Base-by-base conservation (phyloP, 2,113 vertebrate species). In the Stegastes partitus region DNA sequence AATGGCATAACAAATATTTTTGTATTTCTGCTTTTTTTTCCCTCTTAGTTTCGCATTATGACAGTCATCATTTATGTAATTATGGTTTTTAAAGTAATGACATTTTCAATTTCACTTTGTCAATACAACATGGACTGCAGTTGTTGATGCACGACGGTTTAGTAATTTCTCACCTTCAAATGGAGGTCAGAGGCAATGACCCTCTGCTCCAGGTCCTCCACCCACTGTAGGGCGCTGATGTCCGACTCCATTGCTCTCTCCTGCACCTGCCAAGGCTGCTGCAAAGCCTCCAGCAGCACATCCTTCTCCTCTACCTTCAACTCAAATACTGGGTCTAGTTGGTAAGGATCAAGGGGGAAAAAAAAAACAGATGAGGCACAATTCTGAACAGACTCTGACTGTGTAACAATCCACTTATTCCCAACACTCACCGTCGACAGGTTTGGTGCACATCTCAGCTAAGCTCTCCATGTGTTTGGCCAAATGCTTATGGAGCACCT, bases 381-480 rank as follows among this genome's bases (percentile, higher is more conserved):
- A 59, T 19, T 7, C 22, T 16, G 16, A 16, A 45, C 26, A 28
- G 26, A 28, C 26, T 28, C 26, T 5, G 5, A 28, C 2, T 28
- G 12, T 4, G 3, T 42, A 12, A 42, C 15, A 12, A 37, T 51
- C 5, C 5, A 39, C 18, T 54, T 25, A 39, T 2, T 15, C 26
- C 51, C 37, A 45, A 34, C 5, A 69, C 95, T 95, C 87, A 99
- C 98, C 98, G 0, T 84, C 81, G 66, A 94, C 81, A 25, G 88
- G 10, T 14, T 95, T 94, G 4, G 90, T 92, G 91, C 97, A 99
- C 79, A 97, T 93, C 87, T 98, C 96, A 2, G 94, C 90, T 78
- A 99, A 92, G 87, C 95, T 96, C 84, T 98, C 97, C 95, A 95
- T 94, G 93, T 99, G 97, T 92, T 98, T 99, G 89, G 92, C 94